phyloP scores from a whole-genome alignment of 2,888 invertebrate genomes.

The Leistus spinibarbis region DNA sequence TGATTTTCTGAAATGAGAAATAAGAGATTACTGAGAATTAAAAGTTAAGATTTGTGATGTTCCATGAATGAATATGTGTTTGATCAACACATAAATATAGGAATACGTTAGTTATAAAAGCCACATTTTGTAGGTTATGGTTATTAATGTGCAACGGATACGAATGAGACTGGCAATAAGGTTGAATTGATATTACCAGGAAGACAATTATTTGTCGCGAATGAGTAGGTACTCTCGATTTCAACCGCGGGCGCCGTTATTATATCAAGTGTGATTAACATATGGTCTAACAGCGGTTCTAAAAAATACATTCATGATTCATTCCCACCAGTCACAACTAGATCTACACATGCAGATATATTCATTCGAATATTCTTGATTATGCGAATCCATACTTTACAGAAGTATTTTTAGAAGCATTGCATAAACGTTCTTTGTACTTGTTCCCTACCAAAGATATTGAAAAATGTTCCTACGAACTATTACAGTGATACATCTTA shows the following conservation, averaged over 20 bases:
- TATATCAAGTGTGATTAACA: not conserved
- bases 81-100: not conserved
- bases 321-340: not conserved
- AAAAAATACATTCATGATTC: not conserved
- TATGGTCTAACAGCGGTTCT: not conserved
- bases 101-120: not conserved
- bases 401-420: too few species aligned
- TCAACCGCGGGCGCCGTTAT: slow-evolving; percentile 1
- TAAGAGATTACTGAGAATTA: too few species aligned
- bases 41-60: too few species aligned
- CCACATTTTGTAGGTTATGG: not conserved
- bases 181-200: not conserved
- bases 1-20: too few species aligned
- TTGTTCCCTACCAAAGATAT: too few species aligned
- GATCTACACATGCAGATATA: not conserved
- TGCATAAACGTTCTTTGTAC: too few species aligned
- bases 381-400: too few species aligned
- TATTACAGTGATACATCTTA: too few species aligned
- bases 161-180: not conserved
- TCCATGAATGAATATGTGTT: too few species aligned
- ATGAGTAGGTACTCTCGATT: not conserved
- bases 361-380: not conserved
- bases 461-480: too few species aligned
- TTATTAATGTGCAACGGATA: not conserved
- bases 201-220: not conserved